phyloP scores from a whole-genome alignment of 1,140 invertebrate species.

The Caerostris extrusa region DNA sequence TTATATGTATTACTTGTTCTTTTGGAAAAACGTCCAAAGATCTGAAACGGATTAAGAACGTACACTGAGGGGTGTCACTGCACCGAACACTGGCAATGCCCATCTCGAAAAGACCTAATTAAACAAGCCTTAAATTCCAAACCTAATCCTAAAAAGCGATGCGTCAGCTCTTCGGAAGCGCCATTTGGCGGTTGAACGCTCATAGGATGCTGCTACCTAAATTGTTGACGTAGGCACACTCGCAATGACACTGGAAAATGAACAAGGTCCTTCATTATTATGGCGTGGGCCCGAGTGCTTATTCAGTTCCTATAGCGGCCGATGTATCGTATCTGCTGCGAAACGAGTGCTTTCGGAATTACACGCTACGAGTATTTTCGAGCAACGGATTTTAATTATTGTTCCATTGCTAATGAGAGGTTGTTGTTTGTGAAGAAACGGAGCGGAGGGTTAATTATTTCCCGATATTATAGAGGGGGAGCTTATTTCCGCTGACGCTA shows the following conservation, averaged over 20 bases:
- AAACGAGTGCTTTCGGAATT: not conserved
- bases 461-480: not conserved
- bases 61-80: too few species aligned
- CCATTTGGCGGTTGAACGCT: slow-evolving; percentile 38
- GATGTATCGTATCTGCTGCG: slow-evolving; percentile 16
- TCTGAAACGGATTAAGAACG: too few species aligned
- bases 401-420: slow-evolving; percentile 28
- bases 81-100: not conserved
- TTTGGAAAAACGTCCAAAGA: too few species aligned
- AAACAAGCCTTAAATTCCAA: not conserved
- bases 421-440: slow-evolving; percentile 17
- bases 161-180: not conserved
- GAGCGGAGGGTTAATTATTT: not conserved
- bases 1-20: too few species aligned
- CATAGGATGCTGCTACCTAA: not conserved
- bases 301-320: slow-evolving; percentile 5
- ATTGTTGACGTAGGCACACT: slow-evolving; percentile 48
- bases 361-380: slow-evolving; percentile 10
- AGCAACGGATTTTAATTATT: slow-evolving; percentile 37
- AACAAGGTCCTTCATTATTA: slow-evolving; percentile 39
- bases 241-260: slow-evolving; percentile 61
- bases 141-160: not conserved
- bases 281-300: slow-evolving; percentile 27
- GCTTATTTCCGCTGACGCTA: not conserved
- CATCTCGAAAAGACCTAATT: not conserved